Conservation (phyloP, 2,888 invertebrate genomes). For the Muschampia plurimacula region DNA sequence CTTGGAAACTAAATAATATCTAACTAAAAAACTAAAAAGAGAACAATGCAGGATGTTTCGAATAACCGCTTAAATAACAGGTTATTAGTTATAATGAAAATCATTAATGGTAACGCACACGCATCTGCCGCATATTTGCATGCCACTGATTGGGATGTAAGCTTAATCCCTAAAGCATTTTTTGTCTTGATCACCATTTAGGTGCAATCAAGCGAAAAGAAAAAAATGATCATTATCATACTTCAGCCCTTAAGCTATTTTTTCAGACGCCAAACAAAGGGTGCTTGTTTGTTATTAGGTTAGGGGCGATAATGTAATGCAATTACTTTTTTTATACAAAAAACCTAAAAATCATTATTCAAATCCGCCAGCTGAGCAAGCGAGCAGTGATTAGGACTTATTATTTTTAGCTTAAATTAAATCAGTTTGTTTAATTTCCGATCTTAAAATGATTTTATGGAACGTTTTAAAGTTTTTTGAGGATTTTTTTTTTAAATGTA, state of each 20-base stretch:
- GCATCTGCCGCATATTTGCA: constrained; percentile 83
- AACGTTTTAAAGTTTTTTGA: not conserved
- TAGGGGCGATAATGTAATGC: constrained; percentile 85
- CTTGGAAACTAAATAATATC: too few species aligned
- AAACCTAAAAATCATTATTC: constrained; percentile 78
- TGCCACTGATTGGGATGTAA: constrained; percentile 78
- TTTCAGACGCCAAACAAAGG: constrained; percentile 83
- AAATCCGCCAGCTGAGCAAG: constrained; percentile 83
- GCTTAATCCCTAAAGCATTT: constrained; percentile 83
- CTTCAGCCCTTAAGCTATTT: constrained; percentile 84
- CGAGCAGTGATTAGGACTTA: constrained; percentile 69
- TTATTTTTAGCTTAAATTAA: constrained; percentile 46
- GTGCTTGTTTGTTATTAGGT: constrained; percentile 83
- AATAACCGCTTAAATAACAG: constrained; percentile 50
- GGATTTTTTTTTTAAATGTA: not conserved
- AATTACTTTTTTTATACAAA: constrained; percentile 74
- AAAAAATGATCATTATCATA: constrained; percentile 82
- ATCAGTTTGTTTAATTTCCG: constrained; percentile 28
- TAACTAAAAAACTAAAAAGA: not conserved
- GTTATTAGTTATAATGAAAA: constrained; percentile 60
- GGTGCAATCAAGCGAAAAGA: constrained; percentile 78
- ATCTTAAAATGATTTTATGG: not conserved
- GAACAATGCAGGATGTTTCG: not conserved
- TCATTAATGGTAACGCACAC: constrained; percentile 70
- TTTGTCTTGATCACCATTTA: constrained; percentile 83